Percentiles rank a stretch among this genome's conserved stretches.
Conservation (phyloP, 2,797 vertebrate genomes). For the Gobionotothen gibberifrons region DNA sequence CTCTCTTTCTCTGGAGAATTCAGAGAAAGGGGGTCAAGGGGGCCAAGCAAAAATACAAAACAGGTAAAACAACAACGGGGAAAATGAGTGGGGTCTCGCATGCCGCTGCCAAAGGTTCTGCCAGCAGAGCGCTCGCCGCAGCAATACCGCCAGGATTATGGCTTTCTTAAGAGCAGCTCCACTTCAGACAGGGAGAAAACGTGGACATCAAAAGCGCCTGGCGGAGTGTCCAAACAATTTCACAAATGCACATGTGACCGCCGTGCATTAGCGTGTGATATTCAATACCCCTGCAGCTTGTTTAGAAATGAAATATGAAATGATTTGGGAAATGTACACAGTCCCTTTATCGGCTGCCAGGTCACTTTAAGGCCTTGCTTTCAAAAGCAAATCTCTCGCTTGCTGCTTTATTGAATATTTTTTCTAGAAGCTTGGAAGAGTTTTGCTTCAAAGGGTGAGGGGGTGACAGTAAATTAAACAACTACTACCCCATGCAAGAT, state of each 20-base stretch:
- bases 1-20: slow-evolving; percentile 38
- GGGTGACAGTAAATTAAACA: slow-evolving; percentile 27
- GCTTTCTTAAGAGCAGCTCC: slow-evolving; percentile 68
- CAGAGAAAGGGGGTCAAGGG: slow-evolving; percentile 35
- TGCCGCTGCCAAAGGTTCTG: slow-evolving; percentile 55
- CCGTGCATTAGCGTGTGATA: slow-evolving; percentile 70
- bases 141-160: slow-evolving; percentile 79
- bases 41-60: slow-evolving; percentile 75
- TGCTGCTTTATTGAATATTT: slow-evolving; percentile 52
- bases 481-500: neutral
- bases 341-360: slow-evolving; percentile 70
- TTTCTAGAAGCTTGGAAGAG: slow-evolving; percentile 33
- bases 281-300: slow-evolving; percentile 73
- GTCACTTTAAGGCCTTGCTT: slow-evolving; percentile 58
- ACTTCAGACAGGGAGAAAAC: slow-evolving; percentile 64
- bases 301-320: slow-evolving; percentile 83
- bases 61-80: slow-evolving; percentile 81
- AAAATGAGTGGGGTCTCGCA: slow-evolving; percentile 79
- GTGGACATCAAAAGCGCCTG: slow-evolving; percentile 75
- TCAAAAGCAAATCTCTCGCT: slow-evolving; percentile 67
- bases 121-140: slow-evolving; percentile 61
- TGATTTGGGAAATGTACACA: slow-evolving; percentile 73
- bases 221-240: slow-evolving; percentile 64
- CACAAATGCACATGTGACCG: slow-evolving; percentile 69
- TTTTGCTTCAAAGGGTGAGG: slow-evolving; percentile 18